Evolutionary conservation across 2,888 invertebrate genomes (phyloP).

Genomic region (Xanthorhoe designata): DNA sequence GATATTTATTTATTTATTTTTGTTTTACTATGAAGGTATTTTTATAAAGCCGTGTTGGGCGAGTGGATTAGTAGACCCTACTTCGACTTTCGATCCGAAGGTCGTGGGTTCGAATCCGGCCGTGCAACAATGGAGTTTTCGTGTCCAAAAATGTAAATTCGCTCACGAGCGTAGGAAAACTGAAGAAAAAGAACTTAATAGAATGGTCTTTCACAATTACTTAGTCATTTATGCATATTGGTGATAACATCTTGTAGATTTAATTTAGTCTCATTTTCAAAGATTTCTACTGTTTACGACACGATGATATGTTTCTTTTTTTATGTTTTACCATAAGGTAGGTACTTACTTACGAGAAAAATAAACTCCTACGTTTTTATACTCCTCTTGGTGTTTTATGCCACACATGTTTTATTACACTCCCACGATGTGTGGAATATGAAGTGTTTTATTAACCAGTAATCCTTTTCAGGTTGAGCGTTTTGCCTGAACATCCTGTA

Average conservation of each 20-base stretch:
- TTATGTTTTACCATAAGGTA: not conserved
- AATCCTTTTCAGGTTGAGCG: conserved; percentile 60
- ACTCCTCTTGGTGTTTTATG: not conserved
- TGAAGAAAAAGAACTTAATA: too few species aligned
- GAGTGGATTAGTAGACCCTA: too few species aligned
- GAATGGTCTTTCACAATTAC: too few species aligned
- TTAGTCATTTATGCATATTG: too few species aligned
- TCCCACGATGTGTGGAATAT: not conserved
- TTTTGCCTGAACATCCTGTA: conserved; percentile 43
- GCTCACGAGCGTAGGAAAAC: too few species aligned
- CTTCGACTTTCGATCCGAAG: too few species aligned
- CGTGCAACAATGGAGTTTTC: too few species aligned
- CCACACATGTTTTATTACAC: not conserved
- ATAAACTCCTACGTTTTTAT: not conserved
- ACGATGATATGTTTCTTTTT: not conserved
- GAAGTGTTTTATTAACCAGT: not conserved
- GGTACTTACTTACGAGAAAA: not conserved
- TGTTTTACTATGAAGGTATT: too few species aligned
- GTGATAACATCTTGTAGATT: not conserved
- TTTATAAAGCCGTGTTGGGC: too few species aligned
- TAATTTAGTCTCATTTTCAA: not conserved
- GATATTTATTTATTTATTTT: too few species aligned
- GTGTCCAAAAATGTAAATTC: too few species aligned
- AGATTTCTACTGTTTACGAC: not conserved
- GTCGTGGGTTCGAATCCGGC: too few species aligned